Evolutionary conservation across 2,113 vertebrate species (phyloP).

Genomic region (Sprattus sprattus): DNA sequence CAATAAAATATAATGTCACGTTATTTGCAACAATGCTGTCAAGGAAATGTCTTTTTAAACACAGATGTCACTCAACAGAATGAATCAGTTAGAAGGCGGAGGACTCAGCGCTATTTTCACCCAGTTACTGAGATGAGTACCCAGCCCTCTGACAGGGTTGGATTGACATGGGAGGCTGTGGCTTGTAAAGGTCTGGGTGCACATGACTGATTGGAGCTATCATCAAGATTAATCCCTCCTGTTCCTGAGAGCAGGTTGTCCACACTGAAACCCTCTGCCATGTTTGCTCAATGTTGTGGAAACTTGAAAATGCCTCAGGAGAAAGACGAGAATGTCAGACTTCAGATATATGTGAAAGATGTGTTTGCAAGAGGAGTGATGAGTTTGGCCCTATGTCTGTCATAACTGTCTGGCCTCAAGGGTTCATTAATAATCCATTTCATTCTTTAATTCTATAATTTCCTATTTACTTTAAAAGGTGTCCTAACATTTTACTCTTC

Average conservation of each 20-base stretch:
- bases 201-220: background rate
- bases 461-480: background rate
- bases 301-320: constrained; percentile 25
- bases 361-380: background rate
- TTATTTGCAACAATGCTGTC: background rate
- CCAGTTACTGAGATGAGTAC: background rate
- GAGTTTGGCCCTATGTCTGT: background rate
- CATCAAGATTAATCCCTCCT: constrained; percentile 14
- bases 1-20: background rate
- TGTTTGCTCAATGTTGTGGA: constrained; percentile 30
- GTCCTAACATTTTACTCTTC: background rate
- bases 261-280: constrained; percentile 16
- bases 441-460: background rate
- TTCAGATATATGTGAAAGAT: constrained; percentile 23
- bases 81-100: background rate
- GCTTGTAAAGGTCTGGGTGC: background rate
- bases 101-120: background rate
- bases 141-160: background rate
- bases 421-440: background rate
- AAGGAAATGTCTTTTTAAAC: background rate
- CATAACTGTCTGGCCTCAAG: background rate
- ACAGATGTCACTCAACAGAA: background rate
- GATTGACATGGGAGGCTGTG: background rate
- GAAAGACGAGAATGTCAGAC: constrained; percentile 24
- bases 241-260: constrained; percentile 7